Evolutionary conservation across 2,888 invertebrate genomes (phyloP), one percentile per base, ranked within the genome.

Genomic region (Conus canariensis): DNA sequence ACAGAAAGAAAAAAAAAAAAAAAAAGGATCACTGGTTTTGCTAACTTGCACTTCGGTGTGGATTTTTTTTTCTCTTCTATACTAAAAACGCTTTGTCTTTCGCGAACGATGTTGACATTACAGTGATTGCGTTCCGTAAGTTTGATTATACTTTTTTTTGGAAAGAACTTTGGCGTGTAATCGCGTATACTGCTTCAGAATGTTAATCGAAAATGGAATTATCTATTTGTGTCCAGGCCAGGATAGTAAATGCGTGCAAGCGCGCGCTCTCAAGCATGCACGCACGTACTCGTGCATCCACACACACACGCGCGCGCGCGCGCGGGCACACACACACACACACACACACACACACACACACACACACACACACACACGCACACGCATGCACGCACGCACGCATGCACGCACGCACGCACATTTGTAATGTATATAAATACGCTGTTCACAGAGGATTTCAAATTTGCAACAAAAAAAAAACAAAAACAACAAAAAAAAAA

Each of bases 381-480:
- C 77, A 77, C 77, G 9, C 77, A 25, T 25, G 9, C 25, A 77
- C 77, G 25, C 25, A 77, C 77, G n/a, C 77, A 77, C 30, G n/a
- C 77, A 77, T 30, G n/a, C 77, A 77, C 77, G 25, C 25, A 77
- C 25, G 25, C 80, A 80, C 80, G 25, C 80, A 80, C 45, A 80
- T 30, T 25, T 30, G 16, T 30, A 70, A 80, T 30, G 25, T 30
- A 80, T 30, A 80, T 30, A 80, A 25, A 80, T 30, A 30, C 80
- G 25, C 80, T 45, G 45, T 45, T 45, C 45, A 45, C 45, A 4
- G 45, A 45, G 45, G 45, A 45, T 45, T 45, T 45, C 45, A 45
- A 45, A 45, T 45, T 45, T 45, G 45, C 3, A 45, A 70, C 10
- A n/a, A 16, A 8, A 8, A 70, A 16, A 70, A 8, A 22, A 7